Evolutionary conservation across 2,113 vertebrate species (phyloP).

Genomic region (Odontophorus gujanensis): DNA sequence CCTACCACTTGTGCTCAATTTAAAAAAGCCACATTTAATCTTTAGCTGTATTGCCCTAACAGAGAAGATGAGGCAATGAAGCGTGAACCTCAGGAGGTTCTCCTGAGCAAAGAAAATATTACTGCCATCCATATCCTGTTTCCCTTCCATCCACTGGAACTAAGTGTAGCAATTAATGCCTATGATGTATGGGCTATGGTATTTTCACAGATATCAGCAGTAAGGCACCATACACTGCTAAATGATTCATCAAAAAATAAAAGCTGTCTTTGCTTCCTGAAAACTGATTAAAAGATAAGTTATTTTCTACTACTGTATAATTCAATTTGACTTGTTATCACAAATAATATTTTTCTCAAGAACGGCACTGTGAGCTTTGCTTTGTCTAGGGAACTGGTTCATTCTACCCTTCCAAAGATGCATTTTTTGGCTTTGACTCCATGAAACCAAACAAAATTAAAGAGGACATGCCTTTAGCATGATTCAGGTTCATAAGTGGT

Average conservation of each 20-base stretch:
- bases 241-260: conserved; percentile 2
- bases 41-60: neutral
- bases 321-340: neutral
- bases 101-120: neutral
- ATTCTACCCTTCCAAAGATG: neutral
- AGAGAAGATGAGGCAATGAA: neutral
- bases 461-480: neutral
- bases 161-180: neutral
- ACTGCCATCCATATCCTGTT: neutral
- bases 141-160: neutral
- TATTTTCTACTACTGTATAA: neutral
- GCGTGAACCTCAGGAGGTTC: neutral
- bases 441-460: neutral
- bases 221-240: neutral
- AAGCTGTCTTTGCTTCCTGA: neutral
- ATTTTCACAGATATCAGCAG: neutral
- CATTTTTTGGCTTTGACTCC: neutral
- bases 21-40: neutral
- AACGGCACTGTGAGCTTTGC: neutral
- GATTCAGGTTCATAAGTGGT: neutral
- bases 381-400: neutral
- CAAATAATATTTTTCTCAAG: neutral
- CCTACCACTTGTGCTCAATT: neutral
- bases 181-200: accelerated
- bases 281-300: conserved; percentile 2